phyloP scores from a whole-genome alignment of 2,113 vertebrate species.

The Bubo blakistoni region DNA sequence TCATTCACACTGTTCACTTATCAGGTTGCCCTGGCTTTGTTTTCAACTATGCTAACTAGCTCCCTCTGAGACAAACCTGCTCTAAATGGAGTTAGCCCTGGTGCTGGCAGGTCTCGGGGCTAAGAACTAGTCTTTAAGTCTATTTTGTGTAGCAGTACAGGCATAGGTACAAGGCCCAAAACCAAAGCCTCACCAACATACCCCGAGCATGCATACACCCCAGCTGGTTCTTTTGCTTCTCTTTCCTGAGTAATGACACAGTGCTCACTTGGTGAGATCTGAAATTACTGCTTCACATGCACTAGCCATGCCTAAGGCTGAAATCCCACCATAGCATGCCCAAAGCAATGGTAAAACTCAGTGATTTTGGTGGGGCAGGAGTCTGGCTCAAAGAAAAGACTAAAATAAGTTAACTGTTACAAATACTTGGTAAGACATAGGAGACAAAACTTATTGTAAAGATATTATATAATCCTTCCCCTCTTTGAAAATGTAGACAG shows the following conservation, averaged over 20 bases:
- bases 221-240: not conserved
- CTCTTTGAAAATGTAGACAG: not conserved
- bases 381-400: not conserved
- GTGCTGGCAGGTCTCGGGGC: not conserved
- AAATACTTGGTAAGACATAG: not conserved
- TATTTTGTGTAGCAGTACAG: not conserved
- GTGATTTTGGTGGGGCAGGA: not conserved
- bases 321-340: not conserved
- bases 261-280: not conserved
- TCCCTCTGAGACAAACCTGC: not conserved
- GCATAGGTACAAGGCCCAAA: not conserved
- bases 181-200: not conserved
- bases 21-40: not conserved
- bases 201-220: not conserved
- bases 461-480: not conserved
- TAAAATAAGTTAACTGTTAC: not conserved
- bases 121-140: not conserved
- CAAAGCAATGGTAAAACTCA: not conserved
- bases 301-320: not conserved
- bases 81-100: not conserved
- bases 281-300: not conserved
- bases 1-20: not conserved
- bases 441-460: not conserved
- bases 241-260: not conserved
- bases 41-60: rapidly evolving